Evolutionary conservation across 2,888 invertebrate genomes (phyloP), one percentile per base, ranked within the genome.

Genomic region (Chalcis sispes): DNA sequence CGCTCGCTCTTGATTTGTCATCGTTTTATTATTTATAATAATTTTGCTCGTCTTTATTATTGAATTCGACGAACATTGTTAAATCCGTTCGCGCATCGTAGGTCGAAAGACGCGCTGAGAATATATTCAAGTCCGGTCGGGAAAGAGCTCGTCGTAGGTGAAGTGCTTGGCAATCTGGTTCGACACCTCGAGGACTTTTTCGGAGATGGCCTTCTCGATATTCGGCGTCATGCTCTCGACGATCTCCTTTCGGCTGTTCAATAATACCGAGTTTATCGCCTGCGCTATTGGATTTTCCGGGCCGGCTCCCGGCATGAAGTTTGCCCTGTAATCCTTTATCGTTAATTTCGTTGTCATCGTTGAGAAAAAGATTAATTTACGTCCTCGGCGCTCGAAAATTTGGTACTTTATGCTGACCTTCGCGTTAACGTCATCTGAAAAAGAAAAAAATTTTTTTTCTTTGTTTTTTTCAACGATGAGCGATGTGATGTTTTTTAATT

Each of bases 131-230:
- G 13, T 13, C 15, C 42, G 7, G 15, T 42, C 15, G 13, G 89
- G 87, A 54, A 89, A 86, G 1, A 89, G 80, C 72, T 89, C 88
- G 0, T 88, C 86, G 67, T 80, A 87, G 1, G 85, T 81, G 59
- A 88, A 87, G 59, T 84, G 83, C 72, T 84, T 83, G 75, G 83
- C 81, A 15, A 89, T 83, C 42, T 81, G 81, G 77, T 89, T 89
- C 7, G 84, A 46, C 15, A 86, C 46, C 0, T 78, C 50, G 8
- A 89, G 79, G n/a, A 86, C 72, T 54, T 78, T 80, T 36, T 83
- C 73, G 2, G 87, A 84, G 20, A 89, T 81, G 0, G 83, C 80
- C 66, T 80, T 83, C 70, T 89, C 89, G 0, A 89, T 48, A 15
- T 83, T 83, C 0, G 89, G 89, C 20, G 73, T 84, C 13, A 87